Evolutionary conservation across 2,888 invertebrate species (phyloP).

Genomic region (Mythimna vitellina): DNA sequence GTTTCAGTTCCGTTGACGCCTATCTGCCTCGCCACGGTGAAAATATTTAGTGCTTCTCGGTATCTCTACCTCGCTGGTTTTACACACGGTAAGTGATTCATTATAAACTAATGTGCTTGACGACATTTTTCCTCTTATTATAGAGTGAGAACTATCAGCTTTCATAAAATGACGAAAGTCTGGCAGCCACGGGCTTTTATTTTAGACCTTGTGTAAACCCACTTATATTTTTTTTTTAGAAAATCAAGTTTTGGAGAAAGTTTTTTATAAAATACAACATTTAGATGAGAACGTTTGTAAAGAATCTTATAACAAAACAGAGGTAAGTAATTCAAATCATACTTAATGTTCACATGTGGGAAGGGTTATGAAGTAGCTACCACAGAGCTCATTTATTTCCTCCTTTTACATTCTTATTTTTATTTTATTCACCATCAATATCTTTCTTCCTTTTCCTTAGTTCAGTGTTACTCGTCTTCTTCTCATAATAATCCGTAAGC

Average conservation of each 20-base stretch:
- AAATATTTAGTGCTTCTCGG: slow-evolving; percentile 64
- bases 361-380: too few relatives aligned
- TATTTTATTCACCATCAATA: neutral
- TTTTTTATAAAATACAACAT: slow-evolving; percentile 58
- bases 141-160: too few relatives aligned
- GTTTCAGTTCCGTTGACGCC: slow-evolving; percentile 68
- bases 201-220: neutral
- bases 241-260: slow-evolving; percentile 65
- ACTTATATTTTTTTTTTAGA: slow-evolving; percentile 67
- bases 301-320: slow-evolving; percentile 61
- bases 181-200: too few relatives aligned
- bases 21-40: slow-evolving; percentile 71
- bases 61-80: slow-evolving; percentile 74
- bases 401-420: too few relatives aligned
- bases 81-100: slow-evolving; percentile 72
- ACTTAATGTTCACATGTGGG: neutral
- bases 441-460: neutral
- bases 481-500: neutral
- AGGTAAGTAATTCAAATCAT: slow-evolving; percentile 50
- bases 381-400: too few relatives aligned
- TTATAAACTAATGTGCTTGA: neutral
- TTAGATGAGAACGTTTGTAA: slow-evolving; percentile 52
- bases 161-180: too few relatives aligned
- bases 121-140: too few relatives aligned
- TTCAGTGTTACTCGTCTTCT: neutral